Percentiles rank a stretch among this genome's conserved stretches.
Evolutionary conservation across 2,113 vertebrate species (phyloP).

Genomic region (Mustela lutreola): DNA sequence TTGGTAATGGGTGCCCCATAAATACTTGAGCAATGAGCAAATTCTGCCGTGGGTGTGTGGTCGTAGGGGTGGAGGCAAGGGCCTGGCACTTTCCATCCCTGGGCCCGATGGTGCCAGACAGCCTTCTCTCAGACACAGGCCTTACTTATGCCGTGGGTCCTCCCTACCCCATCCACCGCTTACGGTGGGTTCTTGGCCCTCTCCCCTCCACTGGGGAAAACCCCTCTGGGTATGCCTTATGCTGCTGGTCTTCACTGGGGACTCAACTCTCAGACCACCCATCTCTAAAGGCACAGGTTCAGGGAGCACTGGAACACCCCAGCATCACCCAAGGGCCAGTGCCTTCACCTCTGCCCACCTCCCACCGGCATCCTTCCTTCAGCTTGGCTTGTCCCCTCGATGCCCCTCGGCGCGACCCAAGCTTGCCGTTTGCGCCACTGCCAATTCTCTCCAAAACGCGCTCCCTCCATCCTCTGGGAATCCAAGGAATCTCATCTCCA

Average conservation of each 20-base stretch:
- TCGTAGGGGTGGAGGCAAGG: not conserved
- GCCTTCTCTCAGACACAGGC: not conserved
- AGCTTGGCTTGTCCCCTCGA: not conserved
- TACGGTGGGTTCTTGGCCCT: rapidly evolving
- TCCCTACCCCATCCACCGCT: not conserved
- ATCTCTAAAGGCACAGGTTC: not conserved
- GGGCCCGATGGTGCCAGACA: not conserved
- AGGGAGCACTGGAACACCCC: not conserved
- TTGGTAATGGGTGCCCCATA: not conserved
- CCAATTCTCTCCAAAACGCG: not conserved
- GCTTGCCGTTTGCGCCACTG: not conserved
- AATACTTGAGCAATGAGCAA: not conserved
- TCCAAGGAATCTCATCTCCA: not conserved
- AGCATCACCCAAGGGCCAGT: not conserved
- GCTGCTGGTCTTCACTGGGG: not conserved
- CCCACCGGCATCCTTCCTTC: not conserved
- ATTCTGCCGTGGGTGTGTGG: not conserved
- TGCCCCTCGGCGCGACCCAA: not conserved
- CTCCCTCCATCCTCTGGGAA: not conserved
- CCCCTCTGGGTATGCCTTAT: not conserved
- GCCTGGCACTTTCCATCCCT: not conserved
- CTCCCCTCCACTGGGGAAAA: not conserved
- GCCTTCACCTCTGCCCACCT: not conserved
- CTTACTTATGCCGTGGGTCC: not conserved
- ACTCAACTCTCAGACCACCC: not conserved